Percentiles rank a stretch among this genome's conserved stretches.
phyloP scores from a whole-genome alignment of 2,888 invertebrate genomes.

The Epinotia bilunana region DNA sequence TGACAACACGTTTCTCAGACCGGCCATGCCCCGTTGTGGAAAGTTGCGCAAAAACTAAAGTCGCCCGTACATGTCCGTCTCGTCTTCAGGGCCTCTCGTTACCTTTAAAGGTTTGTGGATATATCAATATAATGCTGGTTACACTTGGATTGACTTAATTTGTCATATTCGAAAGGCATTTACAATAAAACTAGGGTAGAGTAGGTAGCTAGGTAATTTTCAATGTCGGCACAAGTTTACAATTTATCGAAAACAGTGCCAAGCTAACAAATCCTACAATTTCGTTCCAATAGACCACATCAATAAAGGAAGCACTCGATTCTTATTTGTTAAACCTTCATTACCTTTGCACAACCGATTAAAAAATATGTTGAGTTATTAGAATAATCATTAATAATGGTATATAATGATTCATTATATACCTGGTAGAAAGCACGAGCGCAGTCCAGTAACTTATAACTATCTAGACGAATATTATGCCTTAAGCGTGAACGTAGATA shows the following conservation, averaged over 20 bases:
- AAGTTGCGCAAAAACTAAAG: conserved; percentile 41
- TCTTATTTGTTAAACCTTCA: too few relatives aligned
- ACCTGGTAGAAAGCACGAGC: not conserved
- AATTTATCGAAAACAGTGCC: too few relatives aligned
- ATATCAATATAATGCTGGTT: not conserved
- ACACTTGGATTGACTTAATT: not conserved
- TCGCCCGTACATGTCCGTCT: conserved; percentile 35
- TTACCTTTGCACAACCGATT: too few relatives aligned
- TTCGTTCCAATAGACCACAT: too few relatives aligned
- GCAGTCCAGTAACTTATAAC: conserved; percentile 1
- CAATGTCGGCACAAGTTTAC: too few relatives aligned
- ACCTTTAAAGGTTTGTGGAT: conserved; percentile 33
- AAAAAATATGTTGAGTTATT: not conserved
- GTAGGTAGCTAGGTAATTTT: not conserved
- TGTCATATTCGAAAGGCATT: not conserved
- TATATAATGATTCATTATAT: too few relatives aligned
- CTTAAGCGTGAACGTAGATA: too few relatives aligned
- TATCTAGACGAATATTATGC: not conserved
- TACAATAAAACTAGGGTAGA: not conserved
- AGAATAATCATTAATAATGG: not conserved
- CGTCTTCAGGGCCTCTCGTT: conserved; percentile 20
- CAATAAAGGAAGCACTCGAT: too few relatives aligned
- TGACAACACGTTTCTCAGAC: conserved; percentile 40
- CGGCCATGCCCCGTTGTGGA: conserved; percentile 41
- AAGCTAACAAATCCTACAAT: too few relatives aligned